Evolutionary conservation across 2,797 vertebrate genomes (phyloP).

Genomic region (Lagodon rhomboides): DNA sequence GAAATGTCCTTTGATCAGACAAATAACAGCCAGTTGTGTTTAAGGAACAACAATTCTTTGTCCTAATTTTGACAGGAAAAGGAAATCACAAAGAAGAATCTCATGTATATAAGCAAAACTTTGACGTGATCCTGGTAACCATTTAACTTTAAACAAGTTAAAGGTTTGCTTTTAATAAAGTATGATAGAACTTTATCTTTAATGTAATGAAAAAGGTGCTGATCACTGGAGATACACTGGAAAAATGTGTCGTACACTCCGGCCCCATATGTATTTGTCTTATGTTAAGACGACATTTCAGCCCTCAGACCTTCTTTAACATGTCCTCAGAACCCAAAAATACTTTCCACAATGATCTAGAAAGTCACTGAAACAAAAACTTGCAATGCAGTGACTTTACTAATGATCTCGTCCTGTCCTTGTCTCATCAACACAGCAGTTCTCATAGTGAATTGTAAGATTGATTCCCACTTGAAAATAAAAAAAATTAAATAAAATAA

Average conservation of each 20-base stretch:
- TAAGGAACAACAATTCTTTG: background rate
- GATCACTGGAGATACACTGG: too few relatives aligned
- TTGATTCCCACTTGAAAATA: background rate
- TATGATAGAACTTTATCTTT: background rate
- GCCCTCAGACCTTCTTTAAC: too few relatives aligned
- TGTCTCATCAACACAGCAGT: background rate
- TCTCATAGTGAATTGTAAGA: background rate
- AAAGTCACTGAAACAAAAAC: background rate
- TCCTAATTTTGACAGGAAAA: background rate
- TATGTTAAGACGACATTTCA: too few relatives aligned
- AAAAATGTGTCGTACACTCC: too few relatives aligned
- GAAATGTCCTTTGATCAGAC: background rate
- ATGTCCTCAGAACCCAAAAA: too few relatives aligned
- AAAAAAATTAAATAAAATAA: background rate
- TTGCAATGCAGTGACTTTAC: background rate
- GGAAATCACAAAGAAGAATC: background rate
- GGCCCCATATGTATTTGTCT: too few relatives aligned
- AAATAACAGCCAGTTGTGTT: background rate
- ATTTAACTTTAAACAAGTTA: background rate
- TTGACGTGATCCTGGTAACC: background rate
- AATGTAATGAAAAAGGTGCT: too few relatives aligned
- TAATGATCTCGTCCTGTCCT: background rate
- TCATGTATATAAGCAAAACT: background rate
- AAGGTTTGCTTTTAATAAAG: background rate
- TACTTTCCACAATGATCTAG: background rate